Conservation (phyloP, 30 jellyfish, hydroid and myxozoan species). For the Pelagia noctiluca region DNA sequence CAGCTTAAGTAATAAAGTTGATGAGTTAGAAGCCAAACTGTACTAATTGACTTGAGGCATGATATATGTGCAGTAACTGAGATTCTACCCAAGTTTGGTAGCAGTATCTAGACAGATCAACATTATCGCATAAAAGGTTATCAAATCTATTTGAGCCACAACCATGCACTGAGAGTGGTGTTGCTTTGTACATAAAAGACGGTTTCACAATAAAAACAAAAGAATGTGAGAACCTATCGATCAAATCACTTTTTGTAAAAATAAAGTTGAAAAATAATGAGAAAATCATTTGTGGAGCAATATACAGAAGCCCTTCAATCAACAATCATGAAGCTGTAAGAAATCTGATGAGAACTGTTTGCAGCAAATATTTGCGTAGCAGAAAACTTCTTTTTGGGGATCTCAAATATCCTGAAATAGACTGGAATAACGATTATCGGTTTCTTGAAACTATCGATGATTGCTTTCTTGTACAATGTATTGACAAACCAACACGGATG, state of each 20-base stretch:
- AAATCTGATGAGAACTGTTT: constrained; percentile 15
- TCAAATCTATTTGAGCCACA: constrained; percentile 8
- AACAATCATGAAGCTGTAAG: constrained; percentile 30
- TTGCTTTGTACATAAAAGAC: constrained; percentile 24
- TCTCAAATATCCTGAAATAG: too few species aligned
- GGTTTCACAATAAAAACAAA: background rate
- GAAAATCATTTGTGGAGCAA: constrained; percentile 34
- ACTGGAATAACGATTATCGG: too few species aligned
- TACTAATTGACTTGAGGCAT: constrained; percentile 4
- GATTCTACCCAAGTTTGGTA: constrained; percentile 29
- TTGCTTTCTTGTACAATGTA: too few species aligned
- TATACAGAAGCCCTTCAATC: constrained; percentile 32
- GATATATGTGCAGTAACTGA: constrained; percentile 38
- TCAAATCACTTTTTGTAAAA: constrained; percentile 31
- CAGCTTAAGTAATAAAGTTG: constrained; percentile 6
- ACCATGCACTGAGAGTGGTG: constrained; percentile 29
- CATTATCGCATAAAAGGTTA: constrained; percentile 19
- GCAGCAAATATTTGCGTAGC: constrained; percentile 11
- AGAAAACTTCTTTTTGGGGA: background rate
- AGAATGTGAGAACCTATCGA: constrained; percentile 3
- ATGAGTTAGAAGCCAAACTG: constrained; percentile 16
- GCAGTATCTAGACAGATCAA: constrained; percentile 17
- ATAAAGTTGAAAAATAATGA: constrained; percentile 10
- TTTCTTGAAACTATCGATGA: too few species aligned
- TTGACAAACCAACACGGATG: too few species aligned